Conservation (phyloP, 2,888 invertebrate species). For the Euzophera pinguis region DNA sequence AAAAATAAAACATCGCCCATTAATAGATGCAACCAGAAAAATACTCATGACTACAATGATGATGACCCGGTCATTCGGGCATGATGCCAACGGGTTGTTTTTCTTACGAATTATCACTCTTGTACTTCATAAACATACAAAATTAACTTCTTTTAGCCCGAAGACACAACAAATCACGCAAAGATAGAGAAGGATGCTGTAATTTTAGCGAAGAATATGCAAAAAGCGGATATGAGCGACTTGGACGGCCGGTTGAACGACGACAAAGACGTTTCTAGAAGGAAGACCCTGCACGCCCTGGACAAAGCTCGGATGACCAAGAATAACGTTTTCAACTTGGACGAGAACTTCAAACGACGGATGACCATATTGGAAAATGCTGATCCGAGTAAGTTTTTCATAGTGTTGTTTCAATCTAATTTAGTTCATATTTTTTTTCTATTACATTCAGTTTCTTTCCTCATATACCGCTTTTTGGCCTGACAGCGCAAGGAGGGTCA, state of each 20-base stretch:
- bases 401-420: not conserved
- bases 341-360: conserved; percentile 95
- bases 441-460: too few species aligned
- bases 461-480: too few species aligned
- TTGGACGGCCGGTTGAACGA: conserved; percentile 85
- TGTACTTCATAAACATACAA: not conserved
- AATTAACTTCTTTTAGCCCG: not conserved
- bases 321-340: conserved; percentile 91
- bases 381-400: conserved; percentile 60
- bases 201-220: conserved; percentile 93
- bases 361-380: conserved; percentile 89
- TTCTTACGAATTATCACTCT: not conserved
- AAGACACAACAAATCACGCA: conserved; percentile 83
- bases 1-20: too few species aligned
- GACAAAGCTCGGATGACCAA: conserved; percentile 91
- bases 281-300: conserved; percentile 93
- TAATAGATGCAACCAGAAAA: too few species aligned
- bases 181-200: conserved; percentile 93
- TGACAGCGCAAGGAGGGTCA: too few species aligned
- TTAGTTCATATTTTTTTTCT: not conserved
- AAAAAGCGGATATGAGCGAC: conserved; percentile 90
- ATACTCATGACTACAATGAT: too few species aligned
- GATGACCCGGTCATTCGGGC: too few species aligned
- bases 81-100: too few species aligned
- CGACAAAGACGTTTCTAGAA: conserved; percentile 86